These are phyloP conservation scores for Taphrorychus bicolor DNA, from an alignment of 2,888 invertebrate genomes.

Conservation along the genomic window DNA sequence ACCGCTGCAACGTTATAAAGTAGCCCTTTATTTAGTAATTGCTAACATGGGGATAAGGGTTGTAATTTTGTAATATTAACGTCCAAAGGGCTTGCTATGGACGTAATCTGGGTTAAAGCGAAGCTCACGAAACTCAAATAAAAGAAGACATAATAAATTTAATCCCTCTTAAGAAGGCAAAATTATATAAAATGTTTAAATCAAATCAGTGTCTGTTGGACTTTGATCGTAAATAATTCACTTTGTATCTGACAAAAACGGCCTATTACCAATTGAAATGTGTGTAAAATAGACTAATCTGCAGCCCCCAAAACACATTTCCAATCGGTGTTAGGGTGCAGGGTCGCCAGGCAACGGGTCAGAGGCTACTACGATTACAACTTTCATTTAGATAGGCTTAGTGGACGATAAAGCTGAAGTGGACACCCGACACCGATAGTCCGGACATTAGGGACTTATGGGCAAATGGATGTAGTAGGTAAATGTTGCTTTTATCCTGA, in stretches of 20 bases:
- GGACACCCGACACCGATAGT: constrained; percentile 20
- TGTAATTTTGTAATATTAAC: constrained; percentile 44
- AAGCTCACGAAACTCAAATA: too few relatives aligned
- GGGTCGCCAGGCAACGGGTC: constrained; percentile 55
- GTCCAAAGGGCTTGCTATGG: constrained; percentile 20
- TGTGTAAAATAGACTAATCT: neutral
- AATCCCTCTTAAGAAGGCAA: neutral
- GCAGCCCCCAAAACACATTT: neutral
- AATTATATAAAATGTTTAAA: neutral
- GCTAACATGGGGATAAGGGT: constrained; percentile 48
- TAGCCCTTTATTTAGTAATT: constrained; percentile 49
- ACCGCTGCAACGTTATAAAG: constrained; percentile 41
- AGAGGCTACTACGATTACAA: constrained; percentile 49
- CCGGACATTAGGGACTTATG: constrained; percentile 16
- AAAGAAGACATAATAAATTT: too few relatives aligned
- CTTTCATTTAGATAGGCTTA: constrained; percentile 35
- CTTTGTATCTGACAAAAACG: neutral
- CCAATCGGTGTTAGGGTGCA: constrained; percentile 2
- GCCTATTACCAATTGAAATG: neutral
- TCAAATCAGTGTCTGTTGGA: neutral
- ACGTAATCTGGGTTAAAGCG: neutral
- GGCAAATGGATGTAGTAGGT: too few relatives aligned
- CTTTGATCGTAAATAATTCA: neutral
- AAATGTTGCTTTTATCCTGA: too few relatives aligned
- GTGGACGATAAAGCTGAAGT: constrained; percentile 25